These are phyloP conservation scores for Philantomba maxwellii DNA, from an alignment of 2,113 vertebrate species.

Conservation along the genomic window DNA sequence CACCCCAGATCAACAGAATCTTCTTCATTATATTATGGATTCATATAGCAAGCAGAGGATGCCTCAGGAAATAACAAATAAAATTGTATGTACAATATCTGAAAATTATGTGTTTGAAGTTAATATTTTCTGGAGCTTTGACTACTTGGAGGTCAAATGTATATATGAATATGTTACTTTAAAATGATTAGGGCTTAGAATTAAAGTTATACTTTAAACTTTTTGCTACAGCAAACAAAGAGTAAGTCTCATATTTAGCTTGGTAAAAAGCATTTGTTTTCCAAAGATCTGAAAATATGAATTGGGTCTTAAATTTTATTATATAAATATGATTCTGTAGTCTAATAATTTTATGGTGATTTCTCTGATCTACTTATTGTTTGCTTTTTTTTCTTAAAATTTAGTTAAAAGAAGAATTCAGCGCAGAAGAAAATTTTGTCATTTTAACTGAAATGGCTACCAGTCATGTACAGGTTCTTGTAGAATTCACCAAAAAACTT, in stretches of 20 bases:
- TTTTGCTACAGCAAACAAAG: not conserved
- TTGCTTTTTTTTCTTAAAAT: constrained; percentile 62
- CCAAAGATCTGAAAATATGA: not conserved
- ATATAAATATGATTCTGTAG: not conserved
- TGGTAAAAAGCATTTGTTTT: not conserved
- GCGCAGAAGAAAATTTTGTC: constrained; percentile 93
- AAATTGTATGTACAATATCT: constrained; percentile 84
- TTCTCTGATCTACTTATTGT: constrained; percentile 40
- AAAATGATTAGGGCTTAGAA: constrained; percentile 9
- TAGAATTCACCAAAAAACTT: constrained; percentile 98
- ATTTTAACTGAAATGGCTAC: constrained; percentile 98
- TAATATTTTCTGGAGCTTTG: not conserved
- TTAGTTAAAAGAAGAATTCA: constrained; percentile 94
- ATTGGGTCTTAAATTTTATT: not conserved
- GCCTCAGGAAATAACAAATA: constrained; percentile 93
- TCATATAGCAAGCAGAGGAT: constrained; percentile 94
- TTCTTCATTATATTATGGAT: constrained; percentile 89
- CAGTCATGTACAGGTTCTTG: constrained; percentile 95
- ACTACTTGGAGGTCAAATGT: not conserved
- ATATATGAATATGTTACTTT: not conserved
- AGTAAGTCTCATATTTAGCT: not conserved
- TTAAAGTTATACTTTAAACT: constrained; percentile 23
- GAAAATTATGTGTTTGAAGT: constrained; percentile 28
- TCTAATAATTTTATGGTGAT: constrained; percentile 26
- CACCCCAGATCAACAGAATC: constrained; percentile 86